A percentile compares a stretch with the other conserved stretches of the same genome.
Evolutionary conservation across 2,888 invertebrate genomes (phyloP).

Genomic region (Ochropleura leucogaster): DNA sequence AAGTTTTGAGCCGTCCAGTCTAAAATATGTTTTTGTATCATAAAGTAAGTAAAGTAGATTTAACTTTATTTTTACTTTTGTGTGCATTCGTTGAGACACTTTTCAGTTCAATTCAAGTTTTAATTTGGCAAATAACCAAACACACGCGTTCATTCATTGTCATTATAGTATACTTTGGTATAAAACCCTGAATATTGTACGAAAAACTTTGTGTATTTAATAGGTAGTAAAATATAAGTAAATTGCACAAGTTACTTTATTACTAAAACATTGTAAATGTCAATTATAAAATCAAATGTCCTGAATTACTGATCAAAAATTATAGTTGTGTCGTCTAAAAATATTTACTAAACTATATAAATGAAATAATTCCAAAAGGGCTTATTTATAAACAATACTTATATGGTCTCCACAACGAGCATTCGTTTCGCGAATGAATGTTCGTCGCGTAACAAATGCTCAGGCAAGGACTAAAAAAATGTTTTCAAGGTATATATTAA

Average conservation of each 20-base stretch:
- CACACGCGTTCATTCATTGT: too few species aligned
- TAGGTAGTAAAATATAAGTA: constrained; percentile 6
- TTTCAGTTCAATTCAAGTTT: too few species aligned
- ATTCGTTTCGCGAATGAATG: neutral
- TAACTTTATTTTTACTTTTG: too few species aligned
- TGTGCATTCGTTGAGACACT: too few species aligned
- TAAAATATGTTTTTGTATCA: too few species aligned
- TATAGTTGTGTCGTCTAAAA: neutral
- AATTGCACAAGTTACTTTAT: constrained; percentile 40
- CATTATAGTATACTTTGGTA: neutral
- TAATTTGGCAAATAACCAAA: too few species aligned
- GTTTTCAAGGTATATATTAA: neutral
- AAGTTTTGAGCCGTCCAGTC: too few species aligned
- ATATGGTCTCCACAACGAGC: neutral
- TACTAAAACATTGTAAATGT: constrained; percentile 26
- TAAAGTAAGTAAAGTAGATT: too few species aligned
- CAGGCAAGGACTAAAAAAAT: neutral
- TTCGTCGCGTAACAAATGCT: constrained; percentile 3
- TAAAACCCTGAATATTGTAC: neutral
- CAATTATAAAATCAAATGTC: constrained; percentile 15
- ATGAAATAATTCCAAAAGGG: neutral
- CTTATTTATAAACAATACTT: constrained; percentile 1
- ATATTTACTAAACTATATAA: neutral
- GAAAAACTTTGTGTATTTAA: constrained; percentile 7
- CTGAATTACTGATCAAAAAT: neutral